A percentile compares a stretch with the other conserved stretches of the same genome.
These are phyloP conservation scores for Fistularia tabacaria DNA, from an alignment of 2,797 vertebrate species.

Conservation along the genomic window DNA sequence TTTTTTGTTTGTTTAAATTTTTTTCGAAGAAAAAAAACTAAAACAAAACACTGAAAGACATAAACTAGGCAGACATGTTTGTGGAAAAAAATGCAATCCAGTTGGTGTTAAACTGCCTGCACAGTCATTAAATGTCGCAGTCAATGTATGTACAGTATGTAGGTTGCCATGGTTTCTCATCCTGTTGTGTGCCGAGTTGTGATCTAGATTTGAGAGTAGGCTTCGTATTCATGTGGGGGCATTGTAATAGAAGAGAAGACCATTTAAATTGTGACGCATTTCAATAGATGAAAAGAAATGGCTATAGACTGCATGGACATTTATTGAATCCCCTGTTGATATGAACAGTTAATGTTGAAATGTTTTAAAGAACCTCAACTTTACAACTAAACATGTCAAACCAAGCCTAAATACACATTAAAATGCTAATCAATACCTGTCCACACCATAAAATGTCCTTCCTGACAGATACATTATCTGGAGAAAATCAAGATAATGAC, in stretches of 20 bases:
- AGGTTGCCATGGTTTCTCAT: conserved; percentile 58
- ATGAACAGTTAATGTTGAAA: too few relatives aligned
- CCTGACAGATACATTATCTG: conserved; percentile 62
- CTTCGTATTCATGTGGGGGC: conserved; percentile 32
- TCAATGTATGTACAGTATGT: conserved; percentile 33
- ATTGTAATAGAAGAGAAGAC: conserved; percentile 24
- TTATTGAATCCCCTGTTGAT: too few relatives aligned
- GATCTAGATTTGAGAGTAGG: conserved; percentile 40
- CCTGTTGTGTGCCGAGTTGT: conserved; percentile 28
- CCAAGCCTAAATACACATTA: conserved; percentile 20
- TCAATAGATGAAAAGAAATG: conserved; percentile 7
- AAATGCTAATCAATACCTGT: conserved; percentile 53
- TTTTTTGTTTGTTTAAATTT: neutral
- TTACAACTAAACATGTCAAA: conserved; percentile 15
- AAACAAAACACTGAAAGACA: neutral
- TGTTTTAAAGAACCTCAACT: conserved; percentile 10
- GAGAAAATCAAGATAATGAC: conserved; percentile 70
- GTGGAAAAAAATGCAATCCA: too few relatives aligned
- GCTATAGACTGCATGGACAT: too few relatives aligned
- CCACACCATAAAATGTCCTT: conserved; percentile 27
- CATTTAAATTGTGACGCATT: conserved; percentile 8
- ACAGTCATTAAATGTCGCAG: conserved; percentile 18
- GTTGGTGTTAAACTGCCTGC: neutral
- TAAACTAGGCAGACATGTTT: too few relatives aligned
- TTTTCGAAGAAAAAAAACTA: too few relatives aligned